Conservation (phyloP, 2,888 invertebrate genomes). For the Scaptomyza tumidula region DNA sequence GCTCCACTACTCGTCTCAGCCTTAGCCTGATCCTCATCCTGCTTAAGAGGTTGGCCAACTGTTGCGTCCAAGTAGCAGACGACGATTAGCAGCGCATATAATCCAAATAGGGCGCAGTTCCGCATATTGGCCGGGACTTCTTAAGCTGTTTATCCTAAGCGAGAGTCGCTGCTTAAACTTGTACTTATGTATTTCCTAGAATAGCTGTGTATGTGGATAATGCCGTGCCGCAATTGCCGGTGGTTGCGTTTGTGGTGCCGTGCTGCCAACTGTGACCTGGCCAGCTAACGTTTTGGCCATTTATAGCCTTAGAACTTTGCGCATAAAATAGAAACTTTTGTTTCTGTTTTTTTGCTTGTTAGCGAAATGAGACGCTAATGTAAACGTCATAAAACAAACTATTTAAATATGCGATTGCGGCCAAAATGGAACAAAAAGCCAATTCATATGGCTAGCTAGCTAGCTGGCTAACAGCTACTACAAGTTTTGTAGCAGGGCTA, state of each 20-base stretch:
- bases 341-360: constrained; percentile 67
- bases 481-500: constrained; percentile 23
- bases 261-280: constrained; percentile 70
- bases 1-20: constrained; percentile 11
- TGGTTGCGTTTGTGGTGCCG: constrained; percentile 28
- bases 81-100: constrained; percentile 73
- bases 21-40: constrained; percentile 31
- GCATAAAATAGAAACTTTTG: constrained; percentile 79
- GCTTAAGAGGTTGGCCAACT: constrained; percentile 63
- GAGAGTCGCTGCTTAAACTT: constrained; percentile 37
- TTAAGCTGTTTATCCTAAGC: constrained; percentile 52
- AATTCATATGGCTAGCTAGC: constrained; percentile 63
- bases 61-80: constrained; percentile 59
- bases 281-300: constrained; percentile 55
- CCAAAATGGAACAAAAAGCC: constrained; percentile 69
- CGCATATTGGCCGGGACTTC: constrained; percentile 62
- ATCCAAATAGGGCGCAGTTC: constrained; percentile 67
- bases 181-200: constrained; percentile 8
- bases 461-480: constrained; percentile 17
- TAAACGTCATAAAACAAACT: constrained; percentile 80
- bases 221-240: not conserved
- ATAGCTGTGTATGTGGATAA: constrained; percentile 11
- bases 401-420: constrained; percentile 74
- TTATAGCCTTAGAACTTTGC: constrained; percentile 77
- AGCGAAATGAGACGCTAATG: constrained; percentile 81